phyloP scores from a whole-genome alignment of 2,113 vertebrate species.

The Plestiodon gilberti region DNA sequence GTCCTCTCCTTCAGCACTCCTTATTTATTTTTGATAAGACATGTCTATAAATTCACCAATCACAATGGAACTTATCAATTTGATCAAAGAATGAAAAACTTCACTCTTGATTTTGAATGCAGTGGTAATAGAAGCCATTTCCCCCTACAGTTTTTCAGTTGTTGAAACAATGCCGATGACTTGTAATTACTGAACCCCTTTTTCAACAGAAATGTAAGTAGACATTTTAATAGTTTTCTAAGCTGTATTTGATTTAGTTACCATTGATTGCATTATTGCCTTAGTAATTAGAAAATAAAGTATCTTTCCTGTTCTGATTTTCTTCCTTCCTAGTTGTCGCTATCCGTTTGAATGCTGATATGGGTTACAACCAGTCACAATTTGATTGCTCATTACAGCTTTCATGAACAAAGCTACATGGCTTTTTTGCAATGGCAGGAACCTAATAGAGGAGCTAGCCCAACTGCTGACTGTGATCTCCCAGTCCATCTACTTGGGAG shows the following conservation, averaged over 20 bases:
- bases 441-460: no score
- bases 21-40: not conserved
- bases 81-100: slow-evolving; percentile 14
- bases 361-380: no score
- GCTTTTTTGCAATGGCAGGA: no score
- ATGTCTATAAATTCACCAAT: not conserved
- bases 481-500: no score
- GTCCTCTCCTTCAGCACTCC: not conserved
- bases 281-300: not conserved
- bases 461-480: no score
- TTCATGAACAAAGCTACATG: no score
- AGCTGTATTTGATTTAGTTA: not conserved
- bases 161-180: not conserved
- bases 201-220: not conserved
- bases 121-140: not conserved
- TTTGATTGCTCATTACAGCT: no score
- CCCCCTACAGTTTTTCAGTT: no score
- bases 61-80: not conserved
- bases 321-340: not conserved
- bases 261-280: not conserved
- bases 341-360: not conserved
- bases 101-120: not conserved
- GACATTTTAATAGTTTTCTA: not conserved
- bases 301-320: not conserved
- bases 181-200: not conserved